Evolutionary conservation across 2,797 vertebrate species (phyloP).

Genomic region (Alosa sapidissima): DNA sequence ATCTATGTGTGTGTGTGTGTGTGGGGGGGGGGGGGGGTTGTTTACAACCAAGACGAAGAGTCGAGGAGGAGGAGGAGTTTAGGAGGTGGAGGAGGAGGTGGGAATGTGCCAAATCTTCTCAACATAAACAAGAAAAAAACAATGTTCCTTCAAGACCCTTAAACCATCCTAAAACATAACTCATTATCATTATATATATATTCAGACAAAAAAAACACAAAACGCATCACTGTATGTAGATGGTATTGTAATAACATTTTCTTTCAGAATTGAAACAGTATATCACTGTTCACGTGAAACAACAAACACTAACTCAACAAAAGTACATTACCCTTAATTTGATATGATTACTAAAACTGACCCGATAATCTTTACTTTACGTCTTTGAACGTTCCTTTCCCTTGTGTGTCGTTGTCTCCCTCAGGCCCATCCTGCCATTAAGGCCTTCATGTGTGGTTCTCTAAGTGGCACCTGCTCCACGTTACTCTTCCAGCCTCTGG

Average conservation of each 20-base stretch:
- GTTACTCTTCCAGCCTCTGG: conserved; percentile 94
- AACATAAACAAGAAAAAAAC: not conserved
- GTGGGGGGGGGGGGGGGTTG: not conserved
- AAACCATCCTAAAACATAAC: no score
- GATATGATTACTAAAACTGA: not conserved
- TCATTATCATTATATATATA: no score
- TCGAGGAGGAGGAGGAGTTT: conserved; percentile 11
- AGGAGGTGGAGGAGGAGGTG: not conserved
- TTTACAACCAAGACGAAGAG: conserved; percentile 10
- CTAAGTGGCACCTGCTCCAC: conserved; percentile 94
- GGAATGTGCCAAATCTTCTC: conserved; percentile 12
- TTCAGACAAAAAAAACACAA: not conserved
- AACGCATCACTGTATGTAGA: not conserved
- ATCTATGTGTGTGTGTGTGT: conserved; percentile 11
- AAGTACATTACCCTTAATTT: not conserved
- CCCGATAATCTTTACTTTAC: no score
- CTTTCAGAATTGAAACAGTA: no score
- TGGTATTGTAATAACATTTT: no score
- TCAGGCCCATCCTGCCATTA: conserved; percentile 85
- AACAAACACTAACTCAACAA: no score
- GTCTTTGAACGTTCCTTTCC: not conserved
- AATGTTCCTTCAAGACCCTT: not conserved
- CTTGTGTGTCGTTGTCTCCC: not conserved
- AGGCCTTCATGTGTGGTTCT: conserved; percentile 93
- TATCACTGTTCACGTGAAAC: no score